A percentile compares a stretch with the other conserved stretches of the same genome.
phyloP scores from a whole-genome alignment of 2,888 invertebrate genomes.

The Dorcus parallelipipedus region DNA sequence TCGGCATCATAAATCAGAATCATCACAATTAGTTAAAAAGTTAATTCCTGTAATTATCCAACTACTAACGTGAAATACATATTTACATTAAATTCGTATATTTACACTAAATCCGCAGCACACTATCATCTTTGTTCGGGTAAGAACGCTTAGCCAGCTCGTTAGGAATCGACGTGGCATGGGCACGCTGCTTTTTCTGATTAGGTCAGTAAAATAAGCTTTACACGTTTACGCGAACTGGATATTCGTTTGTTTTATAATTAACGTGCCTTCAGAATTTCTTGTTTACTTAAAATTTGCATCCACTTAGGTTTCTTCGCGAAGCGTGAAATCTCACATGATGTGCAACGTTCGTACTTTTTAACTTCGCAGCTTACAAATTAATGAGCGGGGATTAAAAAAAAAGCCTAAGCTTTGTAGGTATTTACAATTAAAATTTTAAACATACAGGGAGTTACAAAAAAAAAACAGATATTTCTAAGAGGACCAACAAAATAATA shows the following conservation, averaged over 20 bases:
- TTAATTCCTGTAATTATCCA: too few species aligned
- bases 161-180: slow-evolving; percentile 17
- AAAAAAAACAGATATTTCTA: too few species aligned
- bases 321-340: slow-evolving; percentile 17
- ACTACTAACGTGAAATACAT: too few species aligned
- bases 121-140: slow-evolving; percentile 12
- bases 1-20: too few species aligned
- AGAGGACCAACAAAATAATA: too few species aligned
- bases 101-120: background rate
- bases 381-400: too few species aligned
- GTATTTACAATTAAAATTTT: too few species aligned
- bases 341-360: slow-evolving; percentile 4
- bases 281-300: slow-evolving; percentile 24
- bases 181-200: slow-evolving; percentile 28
- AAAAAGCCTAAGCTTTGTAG: too few species aligned
- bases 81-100: background rate
- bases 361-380: too few species aligned
- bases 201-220: slow-evolving; percentile 33
- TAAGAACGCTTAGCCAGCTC: slow-evolving; percentile 26
- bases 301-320: slow-evolving; percentile 23
- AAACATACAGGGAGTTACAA: too few species aligned
- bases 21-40: too few species aligned
- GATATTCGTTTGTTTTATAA: slow-evolving; percentile 32
- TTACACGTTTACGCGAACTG: slow-evolving; percentile 29
- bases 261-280: slow-evolving; percentile 23